Conservation (phyloP, 2,113 vertebrate species). For the Monarcha castaneiventris region DNA sequence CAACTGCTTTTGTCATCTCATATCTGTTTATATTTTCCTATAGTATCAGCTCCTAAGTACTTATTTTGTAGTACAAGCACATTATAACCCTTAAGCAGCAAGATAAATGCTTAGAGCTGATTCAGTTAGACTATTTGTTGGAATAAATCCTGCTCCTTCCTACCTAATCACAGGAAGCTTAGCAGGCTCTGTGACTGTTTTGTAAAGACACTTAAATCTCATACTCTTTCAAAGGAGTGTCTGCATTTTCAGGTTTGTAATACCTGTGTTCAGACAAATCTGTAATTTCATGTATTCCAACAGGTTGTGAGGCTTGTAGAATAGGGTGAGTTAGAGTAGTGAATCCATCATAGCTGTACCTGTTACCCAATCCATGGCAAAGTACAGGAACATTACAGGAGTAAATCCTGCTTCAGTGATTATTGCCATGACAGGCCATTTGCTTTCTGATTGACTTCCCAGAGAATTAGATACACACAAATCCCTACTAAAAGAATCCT, state of each 20-base stretch:
- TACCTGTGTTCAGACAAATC: not conserved
- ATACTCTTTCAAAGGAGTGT: not conserved
- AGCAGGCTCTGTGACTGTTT: not conserved
- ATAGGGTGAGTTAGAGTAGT: not conserved
- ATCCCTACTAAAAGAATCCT: not conserved
- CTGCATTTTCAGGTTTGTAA: not conserved
- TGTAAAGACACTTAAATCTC: not conserved
- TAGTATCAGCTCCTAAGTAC: not conserved
- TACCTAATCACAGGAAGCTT: not conserved
- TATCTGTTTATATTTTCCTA: constrained; percentile 8
- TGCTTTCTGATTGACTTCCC: not conserved
- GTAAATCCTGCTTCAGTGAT: not conserved
- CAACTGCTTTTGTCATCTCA: not conserved
- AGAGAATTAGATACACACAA: not conserved
- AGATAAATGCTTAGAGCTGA: not conserved
- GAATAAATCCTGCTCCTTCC: not conserved
- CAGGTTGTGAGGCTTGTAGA: not conserved
- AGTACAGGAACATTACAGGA: not conserved
- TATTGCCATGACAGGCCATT: not conserved
- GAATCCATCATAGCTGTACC: not conserved
- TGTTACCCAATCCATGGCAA: not conserved
- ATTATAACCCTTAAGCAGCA: not conserved
- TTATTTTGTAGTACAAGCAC: constrained; percentile 10
- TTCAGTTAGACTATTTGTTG: not conserved
- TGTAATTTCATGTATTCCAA: not conserved